Base-by-base conservation (phyloP, 2,797 vertebrate species). In the Argya squamiceps region DNA sequence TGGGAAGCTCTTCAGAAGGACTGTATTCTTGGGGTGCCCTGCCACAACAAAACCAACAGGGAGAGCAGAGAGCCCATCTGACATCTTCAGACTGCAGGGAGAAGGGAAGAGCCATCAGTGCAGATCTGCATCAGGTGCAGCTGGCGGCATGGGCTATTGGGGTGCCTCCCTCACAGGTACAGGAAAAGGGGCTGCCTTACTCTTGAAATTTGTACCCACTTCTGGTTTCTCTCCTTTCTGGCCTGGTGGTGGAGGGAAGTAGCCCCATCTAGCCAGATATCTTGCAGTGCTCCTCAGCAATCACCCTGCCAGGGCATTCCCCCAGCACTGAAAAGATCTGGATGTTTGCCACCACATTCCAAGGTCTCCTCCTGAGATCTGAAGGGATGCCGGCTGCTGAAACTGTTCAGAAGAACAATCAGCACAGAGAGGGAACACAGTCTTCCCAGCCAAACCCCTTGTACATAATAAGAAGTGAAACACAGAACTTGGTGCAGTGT, bases 71-170 rank as follows among this genome's bases (percentile, higher is more conserved):
- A 44, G 49, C 6, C 7, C 11, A 78, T 30, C 30, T 58, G 62
- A 59, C 20, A 37, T 7, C 37, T 59, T 29, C 0, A 1, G 49
- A 37, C 37, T 71, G 19, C 29, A 53, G 10, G 34, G 6, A 88
- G n/a, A 78, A 82, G 32, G 18, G 58, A 75, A 44, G 6, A 65
- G 17, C 22, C 3, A 3, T 19, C 47, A 59, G 22, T 17, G 44
- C 17, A 63, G 11, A 4, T 37, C 74, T 39, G 32, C 37, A 34
- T 18, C 30, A n/a, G 26, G 41, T 27, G 15, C 9, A 68, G 86
- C 29, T 49, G 69, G 10, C 20, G 21, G 37, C 58, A 55, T 2
- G 20, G 32, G 19, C 55, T 69, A 41, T 11, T 0, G 0, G 39
- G n/a, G 12, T 53, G 21, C 32, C 41, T 7, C 11, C n/a, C 34